Evolutionary conservation across 2,113 vertebrate species (phyloP).

Genomic region (Antidorcas marsupialis): DNA sequence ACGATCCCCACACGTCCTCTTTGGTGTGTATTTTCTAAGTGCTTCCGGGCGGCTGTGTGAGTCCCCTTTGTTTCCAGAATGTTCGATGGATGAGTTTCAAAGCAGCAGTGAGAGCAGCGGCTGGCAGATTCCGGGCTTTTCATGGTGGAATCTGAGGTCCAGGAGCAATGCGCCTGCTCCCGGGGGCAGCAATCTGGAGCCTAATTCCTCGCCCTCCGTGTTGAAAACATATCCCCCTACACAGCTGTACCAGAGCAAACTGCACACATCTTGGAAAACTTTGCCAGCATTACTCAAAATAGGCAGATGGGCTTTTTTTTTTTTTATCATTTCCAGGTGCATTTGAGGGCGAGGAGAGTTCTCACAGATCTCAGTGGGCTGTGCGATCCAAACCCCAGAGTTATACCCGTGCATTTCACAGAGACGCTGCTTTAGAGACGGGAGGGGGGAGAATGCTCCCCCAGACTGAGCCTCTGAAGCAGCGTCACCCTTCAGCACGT

Average conservation of each 20-base stretch:
- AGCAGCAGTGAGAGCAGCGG: background rate
- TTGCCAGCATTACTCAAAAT: constrained; percentile 45
- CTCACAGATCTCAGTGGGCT: constrained; percentile 6
- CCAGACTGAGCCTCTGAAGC: rapidly evolving
- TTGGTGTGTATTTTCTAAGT: background rate
- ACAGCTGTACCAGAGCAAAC: background rate
- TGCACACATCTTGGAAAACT: constrained; percentile 57
- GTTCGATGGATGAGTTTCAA: background rate
- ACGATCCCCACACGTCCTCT: background rate
- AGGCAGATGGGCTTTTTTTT: constrained; percentile 14
- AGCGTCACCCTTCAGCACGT: background rate
- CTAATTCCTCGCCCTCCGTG: background rate
- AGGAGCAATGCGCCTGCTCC: background rate
- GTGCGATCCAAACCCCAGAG: background rate
- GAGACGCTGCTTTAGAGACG: background rate
- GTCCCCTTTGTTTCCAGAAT: background rate
- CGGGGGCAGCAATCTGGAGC: rapidly evolving
- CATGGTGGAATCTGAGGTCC: background rate
- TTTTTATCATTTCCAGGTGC: constrained; percentile 62
- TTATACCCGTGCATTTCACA: background rate
- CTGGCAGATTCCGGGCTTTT: background rate
- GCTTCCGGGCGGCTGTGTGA: background rate
- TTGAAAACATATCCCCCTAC: constrained; percentile 50
- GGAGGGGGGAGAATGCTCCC: background rate
- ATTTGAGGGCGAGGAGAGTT: constrained; percentile 22